Base-by-base conservation (phyloP, 30 jellyfish, hydroid and myxozoan genomes). In the Pelagia noctiluca region DNA sequence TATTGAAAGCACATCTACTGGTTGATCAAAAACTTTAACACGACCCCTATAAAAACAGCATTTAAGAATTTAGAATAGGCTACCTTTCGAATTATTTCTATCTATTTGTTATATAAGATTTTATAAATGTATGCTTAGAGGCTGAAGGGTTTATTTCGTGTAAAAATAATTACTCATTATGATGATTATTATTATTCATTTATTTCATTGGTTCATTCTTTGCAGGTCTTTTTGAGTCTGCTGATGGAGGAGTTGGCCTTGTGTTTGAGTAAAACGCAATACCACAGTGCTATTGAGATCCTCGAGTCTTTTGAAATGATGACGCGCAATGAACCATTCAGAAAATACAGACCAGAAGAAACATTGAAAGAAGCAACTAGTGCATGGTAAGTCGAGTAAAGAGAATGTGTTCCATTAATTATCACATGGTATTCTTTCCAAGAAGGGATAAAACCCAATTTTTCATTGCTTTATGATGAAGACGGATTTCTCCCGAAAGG, bases 311-410 rank as follows among this genome's bases (percentile, higher is more conserved):
- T 93, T 61, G 96, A 86, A 73, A 86, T 93, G 68, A 93, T 93
- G 98, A 78, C 65, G 0, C 89, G 97, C 10, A 93, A 93, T 63
- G 90, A 69, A 31, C 98, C 98, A 75, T 93, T 93, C 84, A 88
- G 98, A 30, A 93, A 93, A 66, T 93, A 93, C 84, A 78, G 97
- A 57, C 98, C 98, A 28, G 50, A 16, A 21, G 84, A 37, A 33
- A 74, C 96, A 13, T 75, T 73, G 67, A 67, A 42, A 22, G 96
- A 89, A 46, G 57, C 92, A 49, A 79, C 66, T 3, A 57, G 48
- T n/a, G 30, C 36, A 26, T 88, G 97, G 98, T 93, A 19, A 52
- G 68, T 10, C 16, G 2, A 52, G 7, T 8, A 52, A 3, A 3
- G 28, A 4, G 26, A n/a, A n/a, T 52, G 26, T 2, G 21, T 52